These are phyloP conservation scores for Oxyteleia sp. DNA, from an alignment of 2,888 invertebrate genomes.

Conservation along the genomic window DNA sequence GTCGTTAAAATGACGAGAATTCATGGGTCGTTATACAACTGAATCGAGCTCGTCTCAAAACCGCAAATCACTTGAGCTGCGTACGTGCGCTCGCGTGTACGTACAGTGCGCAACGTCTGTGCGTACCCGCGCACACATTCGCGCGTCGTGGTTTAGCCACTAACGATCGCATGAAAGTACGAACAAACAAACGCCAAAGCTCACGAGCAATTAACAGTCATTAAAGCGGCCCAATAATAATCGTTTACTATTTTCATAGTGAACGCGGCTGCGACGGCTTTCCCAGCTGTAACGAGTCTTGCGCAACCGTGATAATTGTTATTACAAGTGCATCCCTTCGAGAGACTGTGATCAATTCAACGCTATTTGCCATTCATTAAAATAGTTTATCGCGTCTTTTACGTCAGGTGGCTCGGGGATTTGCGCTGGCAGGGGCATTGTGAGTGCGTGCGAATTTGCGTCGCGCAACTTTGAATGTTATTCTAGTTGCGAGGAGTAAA, in stretches of 20 bases:
- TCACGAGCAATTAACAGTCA: slow-evolving; percentile 69
- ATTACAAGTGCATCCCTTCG: slow-evolving; percentile 56
- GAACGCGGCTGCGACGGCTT: slow-evolving; percentile 29
- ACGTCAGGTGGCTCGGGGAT: slow-evolving; percentile 31
- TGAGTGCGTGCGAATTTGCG: slow-evolving; percentile 44
- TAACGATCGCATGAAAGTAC: slow-evolving; percentile 69
- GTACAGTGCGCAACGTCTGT: slow-evolving; percentile 27
- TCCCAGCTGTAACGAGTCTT: slow-evolving; percentile 63
- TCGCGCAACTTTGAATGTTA: slow-evolving; percentile 25
- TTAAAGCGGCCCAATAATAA: slow-evolving; percentile 67
- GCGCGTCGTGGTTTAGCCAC: slow-evolving; percentile 41
- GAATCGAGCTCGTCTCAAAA: slow-evolving; percentile 70
- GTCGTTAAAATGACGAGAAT: slow-evolving; percentile 66
- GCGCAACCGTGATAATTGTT: slow-evolving; percentile 54
- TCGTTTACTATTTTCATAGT: slow-evolving; percentile 55
- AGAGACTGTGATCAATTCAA: slow-evolving; percentile 39
- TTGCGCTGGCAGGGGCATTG: slow-evolving; percentile 30
- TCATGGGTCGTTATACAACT: slow-evolving; percentile 68
- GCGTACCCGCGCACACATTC: slow-evolving; percentile 38
- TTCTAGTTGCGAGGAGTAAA: slow-evolving; percentile 37
- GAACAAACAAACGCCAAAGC: slow-evolving; percentile 66
- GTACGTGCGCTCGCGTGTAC: slow-evolving; percentile 20
- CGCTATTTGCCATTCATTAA: slow-evolving; percentile 63
- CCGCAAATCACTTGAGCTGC: slow-evolving; percentile 73
- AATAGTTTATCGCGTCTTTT: slow-evolving; percentile 64